Evolutionary conservation across 2,888 invertebrate species (phyloP), one percentile per base, ranked within the genome.

Genomic region (Drosophila acutilabella): DNA sequence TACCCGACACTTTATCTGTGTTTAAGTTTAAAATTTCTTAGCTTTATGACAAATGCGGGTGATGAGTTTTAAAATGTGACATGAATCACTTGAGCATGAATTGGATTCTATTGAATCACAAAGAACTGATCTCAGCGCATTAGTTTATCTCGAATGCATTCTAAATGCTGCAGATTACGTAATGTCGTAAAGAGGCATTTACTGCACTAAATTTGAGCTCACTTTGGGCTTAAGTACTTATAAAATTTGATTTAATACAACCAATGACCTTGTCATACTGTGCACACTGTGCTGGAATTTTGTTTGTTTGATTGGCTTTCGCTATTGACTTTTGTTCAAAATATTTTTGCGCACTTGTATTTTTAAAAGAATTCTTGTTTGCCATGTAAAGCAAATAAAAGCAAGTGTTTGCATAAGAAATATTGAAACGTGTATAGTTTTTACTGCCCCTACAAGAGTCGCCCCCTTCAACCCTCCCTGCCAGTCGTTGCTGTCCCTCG

Each of bases 401-500:
- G 10, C 36, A 47, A 71, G 47, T 64, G 51, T 42, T 50, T 48
- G 44, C 54, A 64, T 45, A 64, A 57, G 52, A 60, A 52, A 69
- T 64, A 74, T 74, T 70, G 51, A 61, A 74, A 54, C 47, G 54
- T 13, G 57, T 60, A 74, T 61, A 70, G 74, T 74, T 74, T 65
- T 58, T 52, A 41, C 14, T 67, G 53, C 30, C 11, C 10, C 7
- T 41, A 8, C 3, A 8, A 11, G 11, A 11, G 3, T 26, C 8
- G 3, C n/a, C 36, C n/a, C 18, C 11, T 10, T 26, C 14, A 23
- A 7, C 13, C 0, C 14, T 23, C 30, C n/a, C 13, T 0, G 18
- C n/a, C 5, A 13, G 40, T n/a, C 16, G 44, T 8, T 6, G 11
- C 6, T 13, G 14, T 26, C 20, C 26, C 54, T 6, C 53, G 18